Base-by-base conservation (phyloP, 2,113 vertebrate species). In the Mus pahari region DNA sequence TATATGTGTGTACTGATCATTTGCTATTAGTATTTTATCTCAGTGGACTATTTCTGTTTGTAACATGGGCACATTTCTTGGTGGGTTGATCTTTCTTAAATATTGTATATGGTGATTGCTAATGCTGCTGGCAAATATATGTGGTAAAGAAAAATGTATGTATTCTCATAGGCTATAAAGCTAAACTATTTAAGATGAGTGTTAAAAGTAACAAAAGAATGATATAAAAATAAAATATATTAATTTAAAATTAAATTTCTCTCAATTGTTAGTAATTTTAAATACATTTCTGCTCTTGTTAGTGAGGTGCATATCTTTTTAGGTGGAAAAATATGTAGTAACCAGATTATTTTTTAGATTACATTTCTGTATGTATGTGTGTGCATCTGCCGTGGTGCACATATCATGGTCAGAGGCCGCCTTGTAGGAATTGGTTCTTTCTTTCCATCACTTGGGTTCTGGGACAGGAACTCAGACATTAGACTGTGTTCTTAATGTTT, bases 401-500 rank as follows among this genome's bases (percentile, higher is more conserved):
- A 48, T 86, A 42, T 48, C n/a, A 48, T 48, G 17, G 58, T 48
- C 42, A 66, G 83, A 66, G 42, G 62, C 22, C 4, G 12, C 26
- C 42, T 66, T 39, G 7, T 12, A 83, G n/a, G 13, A 83, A 19
- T 62, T 20, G 39, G 9, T 33, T 48, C 26, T 66, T 66, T 66
- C 39, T 28, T 86, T 48, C 14, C 10, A 66, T 3, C 39, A 19
- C 26, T 28, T 20, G 42, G 39, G 28, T 86, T 64, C 39, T 66
- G 39, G 39, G 62, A 9, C 45, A 66, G 28, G 10, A 66, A 66
- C 42, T 86, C 42, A 84, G 83, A 66, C 62, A 66, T 12, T 31
- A 66, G 62, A 20, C 36, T 19, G 93, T 94, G 95, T 94, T 70
- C 97, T 86, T 97, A 97, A 97, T 98, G 96, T 94, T 97, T 98